Base-by-base conservation (phyloP, 92 coral and sea anemone species). In the Porites lobata region DNA sequence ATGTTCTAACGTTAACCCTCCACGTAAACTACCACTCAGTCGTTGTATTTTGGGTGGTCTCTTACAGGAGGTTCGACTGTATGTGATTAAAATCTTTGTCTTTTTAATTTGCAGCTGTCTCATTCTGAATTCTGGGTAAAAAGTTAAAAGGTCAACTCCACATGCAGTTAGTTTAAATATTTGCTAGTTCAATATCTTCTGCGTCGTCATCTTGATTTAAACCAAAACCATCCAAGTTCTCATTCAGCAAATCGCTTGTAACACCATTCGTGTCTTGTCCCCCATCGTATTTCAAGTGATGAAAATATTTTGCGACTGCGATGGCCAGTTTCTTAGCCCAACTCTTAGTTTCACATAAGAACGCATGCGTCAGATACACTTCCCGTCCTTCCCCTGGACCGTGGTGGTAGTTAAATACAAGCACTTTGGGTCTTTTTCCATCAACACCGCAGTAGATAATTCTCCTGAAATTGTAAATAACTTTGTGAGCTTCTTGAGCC, bases 401-500 rank as follows among this genome's bases (percentile, higher is more conserved):
- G 15, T 76, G 86, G 61, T 91, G 93, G 57, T 91, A 94, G 69
- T 91, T 94, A 51, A 96, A 94, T 29, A 90, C 96, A 70, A 96
- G 88, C 38, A 92, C 91, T 67, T 92, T 92, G 54, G 81, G 83
- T 69, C 92, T 83, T 79, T 82, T 90, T 56, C 91, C 72, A 66
- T 96, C 98, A 32, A 96, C 99, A 7, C 99, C 99, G 63, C 99
- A 94, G 75, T 90, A 94, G 47, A 91, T 88, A 81, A 96, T 94
- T 56, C 92, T 88, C 57, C 72, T 85, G 67, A 94, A 86, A 7
- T 84, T 84, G 65, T 92, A 96, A 50, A 62, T 84, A 18, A 57
- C 13, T 32, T 61, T 47, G 54, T 91, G 52, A 20, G 64, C 64
- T 53, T 80, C 90, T 52, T 64, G 84, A 32, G 53, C 81, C 69